phyloP scores from a whole-genome alignment of 2,113 vertebrate genomes.

The Rhagologus leucostigma region DNA sequence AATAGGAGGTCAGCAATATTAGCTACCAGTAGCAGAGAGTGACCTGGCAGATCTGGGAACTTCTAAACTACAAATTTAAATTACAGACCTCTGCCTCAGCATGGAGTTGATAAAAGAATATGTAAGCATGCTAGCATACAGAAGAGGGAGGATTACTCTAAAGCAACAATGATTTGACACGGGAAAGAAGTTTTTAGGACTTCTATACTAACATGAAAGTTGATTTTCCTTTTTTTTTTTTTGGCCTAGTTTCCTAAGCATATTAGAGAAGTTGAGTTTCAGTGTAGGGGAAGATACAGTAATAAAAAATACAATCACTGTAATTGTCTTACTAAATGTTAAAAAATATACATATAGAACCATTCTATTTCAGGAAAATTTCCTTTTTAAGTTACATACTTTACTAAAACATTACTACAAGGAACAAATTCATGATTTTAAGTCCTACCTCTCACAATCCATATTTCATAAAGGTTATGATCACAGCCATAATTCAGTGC shows the following conservation, averaged over 20 bases:
- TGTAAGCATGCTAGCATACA: not conserved
- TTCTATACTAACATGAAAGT: not conserved
- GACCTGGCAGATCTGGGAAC: not conserved
- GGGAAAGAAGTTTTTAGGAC: not conserved
- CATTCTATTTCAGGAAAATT: not conserved
- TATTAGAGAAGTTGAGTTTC: not conserved
- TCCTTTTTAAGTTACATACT: not conserved
- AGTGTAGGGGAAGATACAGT: not conserved
- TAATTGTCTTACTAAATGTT: not conserved
- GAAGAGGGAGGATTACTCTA: not conserved
- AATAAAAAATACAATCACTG: not conserved
- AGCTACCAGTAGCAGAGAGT: conserved; percentile 19
- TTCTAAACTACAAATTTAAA: conserved; percentile 11
- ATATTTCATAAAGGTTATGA: not conserved
- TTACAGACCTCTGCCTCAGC: not conserved
- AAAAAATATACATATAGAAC: not conserved
- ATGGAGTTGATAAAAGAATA: not conserved
- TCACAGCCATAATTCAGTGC: not conserved
- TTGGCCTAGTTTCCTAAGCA: not conserved
- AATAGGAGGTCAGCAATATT: conserved; percentile 52
- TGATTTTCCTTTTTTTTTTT: not conserved
- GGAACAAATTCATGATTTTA: not conserved
- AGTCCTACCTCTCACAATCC: not conserved
- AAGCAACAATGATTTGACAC: not conserved
- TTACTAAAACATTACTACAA: not conserved